A percentile compares a stretch with the other conserved stretches of the same genome.
These are phyloP conservation scores for Keiferia lycopersicella DNA, from an alignment of 2,888 invertebrate genomes.

Conservation along the genomic window DNA sequence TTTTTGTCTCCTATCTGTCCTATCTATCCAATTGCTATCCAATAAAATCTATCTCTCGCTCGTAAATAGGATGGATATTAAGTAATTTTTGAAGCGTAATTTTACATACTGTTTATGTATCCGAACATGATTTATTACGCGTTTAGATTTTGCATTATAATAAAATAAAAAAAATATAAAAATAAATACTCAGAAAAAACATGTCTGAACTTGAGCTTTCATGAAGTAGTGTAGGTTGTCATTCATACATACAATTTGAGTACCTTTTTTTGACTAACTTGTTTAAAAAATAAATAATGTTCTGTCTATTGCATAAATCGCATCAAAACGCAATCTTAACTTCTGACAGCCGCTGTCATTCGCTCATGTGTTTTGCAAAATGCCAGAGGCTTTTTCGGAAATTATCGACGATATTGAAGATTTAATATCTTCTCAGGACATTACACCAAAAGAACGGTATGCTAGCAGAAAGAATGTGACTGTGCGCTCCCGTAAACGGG, in stretches of 20 bases:
- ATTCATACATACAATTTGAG: too few relatives aligned
- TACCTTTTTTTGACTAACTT: too few relatives aligned
- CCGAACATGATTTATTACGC: not conserved
- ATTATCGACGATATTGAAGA: slow-evolving; percentile 93
- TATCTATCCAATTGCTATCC: too few relatives aligned
- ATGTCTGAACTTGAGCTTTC: too few relatives aligned
- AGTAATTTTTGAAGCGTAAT: too few relatives aligned
- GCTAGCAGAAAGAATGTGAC: slow-evolving; percentile 86
- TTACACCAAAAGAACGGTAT: slow-evolving; percentile 89
- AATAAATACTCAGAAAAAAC: too few relatives aligned
- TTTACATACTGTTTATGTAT: not conserved
- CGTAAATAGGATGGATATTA: too few relatives aligned
- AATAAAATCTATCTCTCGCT: too few relatives aligned
- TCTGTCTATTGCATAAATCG: not conserved
- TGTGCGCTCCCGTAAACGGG: slow-evolving; percentile 82
- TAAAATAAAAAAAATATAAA: too few relatives aligned
- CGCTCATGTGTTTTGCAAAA: slow-evolving; percentile 48
- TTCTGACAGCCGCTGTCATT: slow-evolving; percentile 8
- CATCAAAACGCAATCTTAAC: not conserved
- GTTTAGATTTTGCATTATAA: slow-evolving; percentile 6
- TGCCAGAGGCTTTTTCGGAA: slow-evolving; percentile 83
- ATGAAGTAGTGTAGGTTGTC: too few relatives aligned
- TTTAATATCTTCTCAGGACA: slow-evolving; percentile 89
- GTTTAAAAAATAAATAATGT: too few relatives aligned
- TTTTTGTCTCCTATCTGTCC: too few relatives aligned